phyloP scores from a whole-genome alignment of 1,140 invertebrate species.

The Dinoponera quadriceps region DNA sequence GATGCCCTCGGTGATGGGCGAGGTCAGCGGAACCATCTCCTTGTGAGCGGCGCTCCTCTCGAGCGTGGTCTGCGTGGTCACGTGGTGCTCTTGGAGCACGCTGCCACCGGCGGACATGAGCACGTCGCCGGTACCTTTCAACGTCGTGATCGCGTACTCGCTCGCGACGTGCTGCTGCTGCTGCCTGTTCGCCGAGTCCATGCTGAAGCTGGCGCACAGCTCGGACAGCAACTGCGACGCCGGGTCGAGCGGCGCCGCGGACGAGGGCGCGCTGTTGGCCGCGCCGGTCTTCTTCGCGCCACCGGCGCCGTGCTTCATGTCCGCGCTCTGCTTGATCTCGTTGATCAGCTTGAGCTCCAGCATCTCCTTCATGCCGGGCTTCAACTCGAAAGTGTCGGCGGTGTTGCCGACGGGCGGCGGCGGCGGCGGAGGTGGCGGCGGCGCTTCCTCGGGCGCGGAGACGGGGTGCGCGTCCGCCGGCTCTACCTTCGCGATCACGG shows the following conservation, averaged over 20 bases:
- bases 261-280: conserved; percentile 64
- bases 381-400: conserved; percentile 77
- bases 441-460: conserved; percentile 74
- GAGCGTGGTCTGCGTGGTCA: not conserved
- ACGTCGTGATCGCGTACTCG: conserved; percentile 80
- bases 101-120: conserved; percentile 14
- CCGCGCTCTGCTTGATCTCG: conserved; percentile 92
- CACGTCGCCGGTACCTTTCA: conserved; percentile 67
- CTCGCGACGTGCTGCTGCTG: conserved; percentile 64
- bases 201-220: conserved; percentile 84
- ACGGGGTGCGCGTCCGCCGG: conserved; percentile 70
- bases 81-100: conserved; percentile 60
- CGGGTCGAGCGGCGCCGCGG: conserved; percentile 84
- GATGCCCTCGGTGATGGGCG: conserved; percentile 72
- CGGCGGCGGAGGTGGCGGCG: conserved; percentile 77
- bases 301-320: conserved; percentile 85
- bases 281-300: conserved; percentile 70
- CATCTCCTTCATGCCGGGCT: conserved; percentile 91
- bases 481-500: conserved; percentile 16
- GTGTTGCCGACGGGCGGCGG: conserved; percentile 75
- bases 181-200: conserved; percentile 76
- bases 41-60: conserved; percentile 71
- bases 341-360: conserved; percentile 92
- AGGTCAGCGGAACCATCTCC: conserved; percentile 64
- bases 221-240: conserved; percentile 93